phyloP scores from a whole-genome alignment of 2,888 invertebrate genomes.

The Alsophila aescularia region DNA sequence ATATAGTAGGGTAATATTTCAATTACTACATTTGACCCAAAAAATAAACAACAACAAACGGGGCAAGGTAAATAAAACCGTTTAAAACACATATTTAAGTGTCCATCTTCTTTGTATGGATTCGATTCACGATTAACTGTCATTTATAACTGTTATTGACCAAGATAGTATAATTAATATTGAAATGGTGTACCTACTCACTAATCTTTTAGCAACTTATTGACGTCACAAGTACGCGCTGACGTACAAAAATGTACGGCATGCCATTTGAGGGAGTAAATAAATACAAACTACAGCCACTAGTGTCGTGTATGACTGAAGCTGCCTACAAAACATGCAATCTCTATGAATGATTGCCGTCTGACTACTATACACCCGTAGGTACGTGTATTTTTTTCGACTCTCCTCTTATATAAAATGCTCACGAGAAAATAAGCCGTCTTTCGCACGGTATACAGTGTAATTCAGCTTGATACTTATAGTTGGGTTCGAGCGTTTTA shows the following conservation, averaged over 20 bases:
- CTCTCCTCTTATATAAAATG: slow-evolving; percentile 57
- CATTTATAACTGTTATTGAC: not conserved
- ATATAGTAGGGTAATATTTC: too few species aligned
- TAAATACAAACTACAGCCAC: slow-evolving; percentile 67
- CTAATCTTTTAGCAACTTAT: slow-evolving; percentile 45
- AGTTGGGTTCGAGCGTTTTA: slow-evolving; percentile 66
- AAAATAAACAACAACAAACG: too few species aligned
- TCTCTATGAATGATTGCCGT: slow-evolving; percentile 71
- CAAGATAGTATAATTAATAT: slow-evolving; percentile 33
- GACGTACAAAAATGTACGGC: slow-evolving; percentile 48
- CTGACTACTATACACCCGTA: slow-evolving; percentile 67
- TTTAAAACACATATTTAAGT: too few species aligned
- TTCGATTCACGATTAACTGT: not conserved
- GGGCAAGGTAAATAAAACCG: too few species aligned
- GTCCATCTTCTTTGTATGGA: too few species aligned
- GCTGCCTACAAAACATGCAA: slow-evolving; percentile 73
- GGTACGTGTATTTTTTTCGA: slow-evolving; percentile 65
- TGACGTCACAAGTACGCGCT: slow-evolving; percentile 45
- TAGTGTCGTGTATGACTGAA: slow-evolving; percentile 63
- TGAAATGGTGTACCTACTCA: slow-evolving; percentile 34
- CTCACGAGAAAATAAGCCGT: slow-evolving; percentile 64
- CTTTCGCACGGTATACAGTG: slow-evolving; percentile 57
- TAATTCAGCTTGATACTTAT: slow-evolving; percentile 67
- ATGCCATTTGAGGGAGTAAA: slow-evolving; percentile 59
- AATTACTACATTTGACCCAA: too few species aligned